Base-by-base conservation (phyloP, 2,888 invertebrate species). In the Calameuta filiformis region DNA sequence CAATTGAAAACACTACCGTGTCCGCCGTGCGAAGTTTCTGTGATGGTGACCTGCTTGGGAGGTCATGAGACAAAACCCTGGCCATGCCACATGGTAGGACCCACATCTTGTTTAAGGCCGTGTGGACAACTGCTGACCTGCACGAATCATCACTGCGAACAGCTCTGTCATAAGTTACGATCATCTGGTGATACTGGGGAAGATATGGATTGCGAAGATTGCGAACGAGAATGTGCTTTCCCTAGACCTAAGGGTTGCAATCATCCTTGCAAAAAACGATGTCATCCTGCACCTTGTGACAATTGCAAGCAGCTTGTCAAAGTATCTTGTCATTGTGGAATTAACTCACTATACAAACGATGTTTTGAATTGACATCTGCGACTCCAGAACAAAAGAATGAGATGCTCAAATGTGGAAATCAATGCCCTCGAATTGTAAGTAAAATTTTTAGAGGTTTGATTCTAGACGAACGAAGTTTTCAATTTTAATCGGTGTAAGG, bases 361-460 rank as follows among this genome's bases (percentile, higher is more conserved):
- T 98, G 98, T 88, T 92, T 92, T 68, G 95, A 96, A 84, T 94
- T 96, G 90, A 93, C 94, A 0, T 89, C 92, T 3, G 92, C 94
- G 23, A 93, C 93, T 74, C 91, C 90, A 75, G 88, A 89, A 68
- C 91, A 90, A 76, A 91, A 92, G 68, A 92, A 93, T 75, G 89
- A 90, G 81, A 86, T 92, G 80, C 91, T 90, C 73, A 92, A 92
- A 78, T 98, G 98, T 89, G 96, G 96, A 69, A 96, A 97, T 89
- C 96, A 96, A 82, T 98, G 98, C 88, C 96, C 97, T 0, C 96
- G 95, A 92, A 95, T 94, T 92, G 96, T 96, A 91, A 92, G 93
- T 91, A 77, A 23, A 0, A 15, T 56, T 23, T 6, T 4, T 56
- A 23, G 2, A 9, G 9, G 2, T 56, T 56, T 9, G 23, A 23